Base-by-base conservation (phyloP, 1,140 invertebrate species). In the Drosophila lacteicornis region DNA sequence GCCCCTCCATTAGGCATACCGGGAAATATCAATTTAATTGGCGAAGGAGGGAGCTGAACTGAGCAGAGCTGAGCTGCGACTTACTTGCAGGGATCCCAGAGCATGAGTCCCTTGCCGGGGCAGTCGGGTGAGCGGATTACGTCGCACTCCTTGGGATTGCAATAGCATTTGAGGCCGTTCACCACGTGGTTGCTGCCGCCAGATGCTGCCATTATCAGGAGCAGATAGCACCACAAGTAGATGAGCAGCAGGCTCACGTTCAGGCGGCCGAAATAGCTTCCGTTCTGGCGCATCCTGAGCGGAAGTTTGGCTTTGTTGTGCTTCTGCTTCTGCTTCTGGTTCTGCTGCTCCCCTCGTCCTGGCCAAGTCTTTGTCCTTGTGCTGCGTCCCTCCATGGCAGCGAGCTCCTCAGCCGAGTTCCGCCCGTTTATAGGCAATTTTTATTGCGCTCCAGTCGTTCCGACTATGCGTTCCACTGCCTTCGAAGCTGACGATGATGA, bases 21-120 rank as follows among this genome's bases (percentile, higher is more conserved):
- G 25, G 25, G 55, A 70, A 66, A 53, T 70, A 68, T 70, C 40
- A 30, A 55, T 68, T 46, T 70, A 70, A 70, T 70, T 56, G 62
- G 33, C 25, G 17, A 25, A 15, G 43, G 15, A 25, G n/a, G 11
- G 8, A 17, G 12, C 17, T 22, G 19, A 19, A 5, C 12, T 49
- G 13, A n/a, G 40, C 15, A 7, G 6, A 36, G 57, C 36, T 55
- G 22, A 15, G 45, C 45, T 15, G 36, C 27, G 51, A 92, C 94
- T 93, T 91, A 94, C 94, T 94, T 93, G 93, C 94, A 94, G 19
- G 94, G 94, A 91, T 94, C 94, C 94, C 93, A 94, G 7, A 94
- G 92, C 70, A 94, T 93, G n/a, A 94, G 85, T 27, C 94, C 94
- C 62, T 94, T 92, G 63, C 94, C 94, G 25, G 94, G 94, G 85